Conservation (phyloP, 2,113 vertebrate species). For the Sporophila hypoxantha region DNA sequence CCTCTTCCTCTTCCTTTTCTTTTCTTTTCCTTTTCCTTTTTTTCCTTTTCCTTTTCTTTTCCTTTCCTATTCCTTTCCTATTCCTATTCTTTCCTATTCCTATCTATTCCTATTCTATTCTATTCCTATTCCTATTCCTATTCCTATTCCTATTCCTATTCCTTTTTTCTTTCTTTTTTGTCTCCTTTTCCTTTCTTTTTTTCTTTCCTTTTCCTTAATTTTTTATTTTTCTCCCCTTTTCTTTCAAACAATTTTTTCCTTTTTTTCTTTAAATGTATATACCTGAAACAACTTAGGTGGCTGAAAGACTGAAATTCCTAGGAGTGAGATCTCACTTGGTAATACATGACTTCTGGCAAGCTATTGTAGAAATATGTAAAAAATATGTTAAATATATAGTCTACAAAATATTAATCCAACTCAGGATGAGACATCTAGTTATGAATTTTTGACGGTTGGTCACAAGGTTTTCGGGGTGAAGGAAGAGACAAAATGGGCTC, state of each 20-base stretch:
- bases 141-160: too few relatives aligned
- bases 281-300: not conserved
- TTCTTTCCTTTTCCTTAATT: not conserved
- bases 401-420: not conserved
- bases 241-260: accelerated
- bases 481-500: too few relatives aligned
- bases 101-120: too few relatives aligned
- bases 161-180: not conserved
- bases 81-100: too few relatives aligned
- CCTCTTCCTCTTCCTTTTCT: not conserved
- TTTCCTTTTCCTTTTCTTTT: not conserved
- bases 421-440: not conserved
- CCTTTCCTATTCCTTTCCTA: too few relatives aligned
- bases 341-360: not conserved
- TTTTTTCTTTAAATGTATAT: not conserved
- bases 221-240: not conserved
- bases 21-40: not conserved
- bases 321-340: not conserved
- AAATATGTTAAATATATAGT: not conserved
- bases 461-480: too few relatives aligned
- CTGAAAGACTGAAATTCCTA: not conserved
- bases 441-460: too few relatives aligned
- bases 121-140: not conserved
- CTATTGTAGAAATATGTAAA: not conserved
- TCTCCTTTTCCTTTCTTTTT: not conserved